Evolutionary conservation across 2,888 invertebrate genomes (phyloP).

Genomic region (Brachyopa scutellaris): DNA sequence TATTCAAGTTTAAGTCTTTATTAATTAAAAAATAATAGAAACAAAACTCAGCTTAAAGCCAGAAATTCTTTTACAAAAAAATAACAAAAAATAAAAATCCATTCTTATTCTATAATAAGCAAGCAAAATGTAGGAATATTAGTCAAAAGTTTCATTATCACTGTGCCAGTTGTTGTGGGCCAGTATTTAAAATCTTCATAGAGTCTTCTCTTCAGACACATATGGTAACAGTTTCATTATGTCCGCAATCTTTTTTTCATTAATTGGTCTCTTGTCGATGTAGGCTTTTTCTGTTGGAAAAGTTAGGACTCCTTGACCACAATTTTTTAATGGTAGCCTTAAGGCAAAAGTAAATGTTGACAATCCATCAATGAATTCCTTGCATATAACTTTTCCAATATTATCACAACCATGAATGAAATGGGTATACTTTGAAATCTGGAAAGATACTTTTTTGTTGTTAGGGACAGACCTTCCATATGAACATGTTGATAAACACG

Average conservation of each 20-base stretch:
- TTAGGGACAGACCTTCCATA: slow-evolving; percentile 11
- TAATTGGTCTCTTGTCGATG: slow-evolving; percentile 14
- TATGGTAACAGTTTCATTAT: neutral
- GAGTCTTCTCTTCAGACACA: too few relatives aligned
- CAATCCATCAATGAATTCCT: slow-evolving; percentile 11
- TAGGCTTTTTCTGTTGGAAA: slow-evolving; percentile 17
- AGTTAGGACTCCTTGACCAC: slow-evolving; percentile 5
- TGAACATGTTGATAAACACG: slow-evolving; percentile 6
- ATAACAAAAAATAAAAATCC: neutral
- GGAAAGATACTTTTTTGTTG: slow-evolving; percentile 9
- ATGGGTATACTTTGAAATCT: slow-evolving; percentile 8
- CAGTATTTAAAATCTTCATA: too few relatives aligned
- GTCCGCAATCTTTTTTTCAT: slow-evolving; percentile 3
- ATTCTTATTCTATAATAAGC: neutral
- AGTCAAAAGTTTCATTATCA: neutral
- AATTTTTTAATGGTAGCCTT: slow-evolving; percentile 8
- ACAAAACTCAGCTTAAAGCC: neutral
- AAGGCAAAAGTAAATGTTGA: slow-evolving; percentile 3
- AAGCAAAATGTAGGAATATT: too few relatives aligned
- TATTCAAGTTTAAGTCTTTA: neutral
- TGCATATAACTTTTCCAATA: slow-evolving; percentile 9
- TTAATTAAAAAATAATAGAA: neutral
- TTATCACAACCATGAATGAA: slow-evolving; percentile 1
- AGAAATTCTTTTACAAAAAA: neutral
- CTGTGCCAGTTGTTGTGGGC: too few relatives aligned